Percentiles rank a stretch among this genome's conserved stretches.
phyloP scores from a whole-genome alignment of 1,140 invertebrate genomes.

The Drosophila nannoptera region DNA sequence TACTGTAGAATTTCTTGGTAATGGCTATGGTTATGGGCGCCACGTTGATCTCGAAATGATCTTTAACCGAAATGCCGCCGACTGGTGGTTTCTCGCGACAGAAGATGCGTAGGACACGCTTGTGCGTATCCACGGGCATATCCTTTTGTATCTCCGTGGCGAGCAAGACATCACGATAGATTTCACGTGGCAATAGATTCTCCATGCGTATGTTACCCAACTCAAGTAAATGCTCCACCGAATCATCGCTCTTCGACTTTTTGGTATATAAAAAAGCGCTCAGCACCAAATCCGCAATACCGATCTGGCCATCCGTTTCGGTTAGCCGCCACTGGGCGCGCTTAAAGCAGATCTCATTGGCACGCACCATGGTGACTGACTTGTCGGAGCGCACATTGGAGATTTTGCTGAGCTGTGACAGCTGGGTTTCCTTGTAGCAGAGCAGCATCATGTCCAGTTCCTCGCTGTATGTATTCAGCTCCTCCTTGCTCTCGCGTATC shows the following conservation, averaged over 20 bases:
- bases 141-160: constrained; percentile 93
- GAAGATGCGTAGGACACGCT: constrained; percentile 91
- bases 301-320: constrained; percentile 97
- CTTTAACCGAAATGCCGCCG: constrained; percentile 98
- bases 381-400: constrained; percentile 81
- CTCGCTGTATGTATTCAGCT: constrained; percentile 91
- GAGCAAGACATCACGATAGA: constrained; percentile 94
- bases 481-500: constrained; percentile 94
- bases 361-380: constrained; percentile 87
- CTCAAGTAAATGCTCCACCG: constrained; percentile 97
- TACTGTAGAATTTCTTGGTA: constrained; percentile 98
- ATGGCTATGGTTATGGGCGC: constrained; percentile 95
- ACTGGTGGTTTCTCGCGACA: constrained; percentile 95
- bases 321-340: constrained; percentile 99
- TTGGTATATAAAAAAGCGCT: constrained; percentile 99
- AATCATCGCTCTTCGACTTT: constrained; percentile 97
- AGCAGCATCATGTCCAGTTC: constrained; percentile 94
- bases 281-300: constrained; percentile 96
- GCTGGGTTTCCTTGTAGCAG: constrained; percentile 92
- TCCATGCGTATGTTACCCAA: constrained; percentile 97
- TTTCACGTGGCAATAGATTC: constrained; percentile 95
- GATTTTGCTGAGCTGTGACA: constrained; percentile 83
- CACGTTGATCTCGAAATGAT: constrained; percentile 98
- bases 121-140: constrained; percentile 90
- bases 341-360: constrained; percentile 99